Evolutionary conservation across 64 coral and sea anemone genomes (phyloP).

Genomic region (Acropora tenuis): DNA sequence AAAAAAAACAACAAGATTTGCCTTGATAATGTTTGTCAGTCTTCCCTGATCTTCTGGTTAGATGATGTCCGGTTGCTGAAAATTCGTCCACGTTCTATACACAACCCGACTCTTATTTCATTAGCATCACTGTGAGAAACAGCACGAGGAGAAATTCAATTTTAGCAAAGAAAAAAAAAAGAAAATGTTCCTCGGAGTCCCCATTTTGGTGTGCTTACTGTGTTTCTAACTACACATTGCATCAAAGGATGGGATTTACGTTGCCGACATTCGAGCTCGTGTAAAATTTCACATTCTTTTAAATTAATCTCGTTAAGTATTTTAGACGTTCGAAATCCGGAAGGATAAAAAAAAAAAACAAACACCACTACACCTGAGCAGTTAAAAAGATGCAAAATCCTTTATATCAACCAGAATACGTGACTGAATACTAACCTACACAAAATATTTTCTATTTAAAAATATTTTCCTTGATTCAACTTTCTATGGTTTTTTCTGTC

Average conservation of each 20-base stretch:
- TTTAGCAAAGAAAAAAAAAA: not conserved
- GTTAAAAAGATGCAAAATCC: conserved; percentile 30
- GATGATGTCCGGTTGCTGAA: too few relatives aligned
- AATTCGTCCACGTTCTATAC: too few relatives aligned
- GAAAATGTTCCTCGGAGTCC: not conserved
- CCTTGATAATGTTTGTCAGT: too few relatives aligned
- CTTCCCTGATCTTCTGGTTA: too few relatives aligned
- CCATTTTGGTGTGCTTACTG: too few relatives aligned
- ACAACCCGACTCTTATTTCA: too few relatives aligned
- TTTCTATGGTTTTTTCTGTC: not conserved
- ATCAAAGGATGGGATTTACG: not conserved
- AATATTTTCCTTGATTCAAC: not conserved
- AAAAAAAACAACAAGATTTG: too few relatives aligned
- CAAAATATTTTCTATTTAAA: not conserved
- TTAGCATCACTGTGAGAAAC: too few relatives aligned
- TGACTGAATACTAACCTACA: not conserved
- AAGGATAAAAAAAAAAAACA: conserved; percentile 14
- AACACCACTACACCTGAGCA: not conserved
- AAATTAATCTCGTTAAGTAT: conserved; percentile 23
- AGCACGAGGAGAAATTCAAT: not conserved
- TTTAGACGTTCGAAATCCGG: conserved; percentile 44
- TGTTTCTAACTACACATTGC: not conserved
- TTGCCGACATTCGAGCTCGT: not conserved
- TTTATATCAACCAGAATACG: conserved; percentile 26
- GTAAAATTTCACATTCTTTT: not conserved